These are phyloP conservation scores for Hemicentrotus pulcherrimus DNA, from an alignment of 35 echinoderm and acorn worm genomes.

Conservation along the genomic window DNA sequence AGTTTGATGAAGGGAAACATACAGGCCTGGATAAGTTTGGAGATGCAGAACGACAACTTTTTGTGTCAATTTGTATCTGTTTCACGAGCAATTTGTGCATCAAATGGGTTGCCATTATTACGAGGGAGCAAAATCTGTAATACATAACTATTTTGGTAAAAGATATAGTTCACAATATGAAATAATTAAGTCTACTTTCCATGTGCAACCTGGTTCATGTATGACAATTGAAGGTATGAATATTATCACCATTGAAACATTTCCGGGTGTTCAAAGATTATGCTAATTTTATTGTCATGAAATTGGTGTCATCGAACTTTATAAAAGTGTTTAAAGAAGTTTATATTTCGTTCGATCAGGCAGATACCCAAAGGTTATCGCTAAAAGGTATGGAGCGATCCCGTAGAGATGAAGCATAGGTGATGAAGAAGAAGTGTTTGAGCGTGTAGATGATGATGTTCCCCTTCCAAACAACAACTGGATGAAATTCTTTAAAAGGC, in stretches of 20 bases:
- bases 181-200: conserved; percentile 31
- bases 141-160: conserved; percentile 40
- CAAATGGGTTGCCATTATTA: conserved; percentile 31
- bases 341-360: conserved; percentile 51
- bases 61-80: conserved; percentile 25
- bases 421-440: conserved; percentile 29
- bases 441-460: conserved; percentile 28
- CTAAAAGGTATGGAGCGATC: conserved; percentile 52
- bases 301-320: conserved; percentile 29
- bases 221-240: conserved; percentile 57
- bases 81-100: conserved; percentile 33
- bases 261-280: conserved; percentile 47
- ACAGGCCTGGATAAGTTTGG: neutral
- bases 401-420: conserved; percentile 19
- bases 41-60: neutral
- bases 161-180: conserved; percentile 48
- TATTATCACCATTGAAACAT: conserved; percentile 52
- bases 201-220: conserved; percentile 18
- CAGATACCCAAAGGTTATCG: conserved; percentile 43
- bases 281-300: conserved; percentile 41
- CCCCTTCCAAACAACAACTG: conserved; percentile 50
- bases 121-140: conserved; percentile 45
- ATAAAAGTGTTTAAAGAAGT: conserved; percentile 41
- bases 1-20: conserved; percentile 47
- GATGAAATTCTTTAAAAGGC: conserved; percentile 51